These are phyloP conservation scores for Crepidodera aurea DNA, from an alignment of 2,888 invertebrate genomes.

Conservation along the genomic window DNA sequence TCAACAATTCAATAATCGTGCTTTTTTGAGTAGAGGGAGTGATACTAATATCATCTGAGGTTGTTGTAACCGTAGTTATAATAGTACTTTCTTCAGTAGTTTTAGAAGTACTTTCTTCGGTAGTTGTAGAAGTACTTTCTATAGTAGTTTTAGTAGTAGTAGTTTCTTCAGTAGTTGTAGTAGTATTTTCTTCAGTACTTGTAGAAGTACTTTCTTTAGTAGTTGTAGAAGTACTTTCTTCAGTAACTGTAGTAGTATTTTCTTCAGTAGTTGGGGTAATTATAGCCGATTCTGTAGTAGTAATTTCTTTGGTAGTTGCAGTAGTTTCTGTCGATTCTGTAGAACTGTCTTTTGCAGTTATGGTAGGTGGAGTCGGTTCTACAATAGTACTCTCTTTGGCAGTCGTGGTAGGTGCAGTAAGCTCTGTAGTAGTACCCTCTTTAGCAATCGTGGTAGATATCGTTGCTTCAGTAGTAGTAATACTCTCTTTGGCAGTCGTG, in stretches of 20 bases:
- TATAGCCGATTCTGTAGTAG: conserved; percentile 23
- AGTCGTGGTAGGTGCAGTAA: conserved; percentile 22
- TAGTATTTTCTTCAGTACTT: background rate
- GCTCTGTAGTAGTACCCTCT: background rate
- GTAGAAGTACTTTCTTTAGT: background rate
- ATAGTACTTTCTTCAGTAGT: background rate
- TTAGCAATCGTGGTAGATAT: background rate
- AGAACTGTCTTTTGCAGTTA: too few relatives aligned
- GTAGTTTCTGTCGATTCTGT: conserved; percentile 1
- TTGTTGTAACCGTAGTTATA: conserved; percentile 1
- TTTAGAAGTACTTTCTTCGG: conserved; percentile 4
- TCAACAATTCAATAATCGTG: too few relatives aligned
- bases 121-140: background rate
- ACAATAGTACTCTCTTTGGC: conserved; percentile 13
- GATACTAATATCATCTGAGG: too few relatives aligned
- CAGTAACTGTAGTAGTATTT: conserved; percentile 10
- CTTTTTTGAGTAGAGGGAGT: too few relatives aligned
- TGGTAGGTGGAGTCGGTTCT: too few relatives aligned
- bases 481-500: background rate
- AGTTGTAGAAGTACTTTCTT: conserved; percentile 23
- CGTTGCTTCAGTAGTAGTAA: background rate
- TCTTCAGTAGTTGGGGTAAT: conserved; percentile 16
- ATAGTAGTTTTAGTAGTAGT: conserved; percentile 24
- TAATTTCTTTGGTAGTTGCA: conserved; percentile 12
- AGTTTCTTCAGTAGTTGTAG: conserved; percentile 9